Evolutionary conservation across 2,797 vertebrate species (phyloP), one percentile per base, ranked within the genome.

Genomic region (Paedocypris micromegethes): DNA sequence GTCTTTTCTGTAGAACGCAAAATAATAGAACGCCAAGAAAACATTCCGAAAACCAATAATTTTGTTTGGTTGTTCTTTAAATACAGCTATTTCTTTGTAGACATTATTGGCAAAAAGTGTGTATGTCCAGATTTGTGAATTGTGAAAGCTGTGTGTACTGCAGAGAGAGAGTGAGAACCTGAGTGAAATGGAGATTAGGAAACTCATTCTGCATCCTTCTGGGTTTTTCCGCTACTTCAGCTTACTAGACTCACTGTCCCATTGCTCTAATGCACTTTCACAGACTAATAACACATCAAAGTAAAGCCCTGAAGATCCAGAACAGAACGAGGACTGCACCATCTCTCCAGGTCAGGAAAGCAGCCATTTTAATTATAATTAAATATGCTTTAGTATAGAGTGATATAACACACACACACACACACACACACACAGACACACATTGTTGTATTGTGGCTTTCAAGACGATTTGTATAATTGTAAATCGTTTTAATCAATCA

Each of bases 131-230:
- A 23, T 51, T 9, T 51, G 49, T n/a, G 47, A n/a, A 40, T 44
- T 58, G 37, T 40, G 5, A 23, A 23, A 23, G 23, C 23, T 39
- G 9, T 37, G n/a, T 5, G 5, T 3, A 40, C 2, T 9, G 3
- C 43, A 41, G 2, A 42, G 1, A 48, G n/a, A 38, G 6, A 51
- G 50, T 60, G 53, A 52, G 9, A 47, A 66, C 68, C 23, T 58
- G 59, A 73, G 56, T 68, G 72, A 75, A 78, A 66, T 63, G 42
- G 48, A 71, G 74, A 78, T 83, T 81, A 79, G 64, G 54, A 64
- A 80, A 72, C 75, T 76, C 77, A 82, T 80, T 81, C 73, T 70
- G 77, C 55, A 59, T 52, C 66, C 70, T 72, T 72, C 61, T 64
- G 53, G 68, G 43, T 70, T 66, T 23, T 3, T 41, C 60, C 58